Evolutionary conservation across 1,140 invertebrate genomes (phyloP), one percentile per base, ranked within the genome.

Genomic region (Pachyrhynchus sulphureomaculatus): DNA sequence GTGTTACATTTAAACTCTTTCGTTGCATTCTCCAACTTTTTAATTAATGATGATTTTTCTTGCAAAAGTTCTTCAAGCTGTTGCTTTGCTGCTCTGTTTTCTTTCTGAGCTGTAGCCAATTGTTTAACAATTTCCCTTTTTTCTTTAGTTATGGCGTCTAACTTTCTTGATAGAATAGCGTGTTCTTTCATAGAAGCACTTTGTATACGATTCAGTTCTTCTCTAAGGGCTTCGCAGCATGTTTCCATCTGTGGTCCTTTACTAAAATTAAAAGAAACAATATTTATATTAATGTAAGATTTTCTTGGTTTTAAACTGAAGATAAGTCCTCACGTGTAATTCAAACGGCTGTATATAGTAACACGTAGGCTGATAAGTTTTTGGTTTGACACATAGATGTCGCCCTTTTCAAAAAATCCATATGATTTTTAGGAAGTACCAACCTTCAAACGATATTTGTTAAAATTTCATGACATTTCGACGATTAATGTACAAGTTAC

Each of bases 131-230:
- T 34, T 45, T 72, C 71, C 15, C 62, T 67, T 37, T 67, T 71
- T 13, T 71, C 71, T 33, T 61, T 64, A 6, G 17, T 39, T 3
- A 68, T n/a, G 8, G 34, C 32, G 2, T 72, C 71, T 26, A 72
- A 9, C 49, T 68, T 71, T 51, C 51, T 67, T 2, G 64, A 60
- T 5, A 72, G 29, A 18, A 51, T 9, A 0, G 65, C 55, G 13
- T 68, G 71, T 33, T 72, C 69, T 53, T 71, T 72, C 4, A 69
- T 24, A 2, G 67, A 71, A 23, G 45, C 62, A 1, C 68, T 39
- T 56, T 72, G 67, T 2, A 69, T 15, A 2, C 56, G 53, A n/a
- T 54, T 23, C 3, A 66, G 51, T 44, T 62, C 65, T 33, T 62
- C 60, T 18, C 36, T 58, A 4, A 62, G 44, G 15, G 37, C 54